Base-by-base conservation (phyloP, 2,888 invertebrate genomes). In the Limnephilus lunatus region DNA sequence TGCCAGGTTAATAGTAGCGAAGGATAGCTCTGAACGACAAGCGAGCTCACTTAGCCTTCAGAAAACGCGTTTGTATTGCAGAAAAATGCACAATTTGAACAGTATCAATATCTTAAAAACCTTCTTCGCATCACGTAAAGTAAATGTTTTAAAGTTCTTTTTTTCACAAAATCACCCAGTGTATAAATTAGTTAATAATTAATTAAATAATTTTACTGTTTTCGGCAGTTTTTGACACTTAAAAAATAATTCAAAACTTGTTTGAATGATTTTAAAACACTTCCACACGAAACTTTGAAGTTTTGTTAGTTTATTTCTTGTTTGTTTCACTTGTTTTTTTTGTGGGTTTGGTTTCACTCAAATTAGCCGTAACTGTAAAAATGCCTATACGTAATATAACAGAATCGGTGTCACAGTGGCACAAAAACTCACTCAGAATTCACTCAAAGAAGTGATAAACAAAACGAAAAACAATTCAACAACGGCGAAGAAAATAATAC, bases 351-450 rank as follows among this genome's bases (percentile, higher is more conserved):
- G 25, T 68, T 25, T 25, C 25, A 25, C 25, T 25, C 7, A 53
- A 25, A 68, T 25, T 25, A 25, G 25, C 25, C 68, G 30, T 91
- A 91, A 91, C 91, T 91, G 91, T 91, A 91, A 91, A 91, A 35
- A 91, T 30, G 86, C 91, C 44, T 85, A 90, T 53, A 31, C 35
- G n/a, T 85, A 82, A 81, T 32, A 53, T 81, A 68, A 15, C 81
- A 25, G 68, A 48, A 48, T 48, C 80, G 82, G 81, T 90, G 90
- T 90, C 90, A 90, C 3, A 68, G 80, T 89, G 81, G 88, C 80
- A 80, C 81, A 32, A 81, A 89, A 89, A 89, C 44, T 80, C 87
- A 87, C 39, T 44, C 85, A 86, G 85, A 86, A 83, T 35, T 83
- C 35, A 83, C 83, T 83, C 32, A 35, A 83, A 86, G 19, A 35